Percentiles rank a stretch among this genome's conserved stretches.
Conservation (phyloP, 2,888 invertebrate species). For the Hirtodrosophila trivittata region DNA sequence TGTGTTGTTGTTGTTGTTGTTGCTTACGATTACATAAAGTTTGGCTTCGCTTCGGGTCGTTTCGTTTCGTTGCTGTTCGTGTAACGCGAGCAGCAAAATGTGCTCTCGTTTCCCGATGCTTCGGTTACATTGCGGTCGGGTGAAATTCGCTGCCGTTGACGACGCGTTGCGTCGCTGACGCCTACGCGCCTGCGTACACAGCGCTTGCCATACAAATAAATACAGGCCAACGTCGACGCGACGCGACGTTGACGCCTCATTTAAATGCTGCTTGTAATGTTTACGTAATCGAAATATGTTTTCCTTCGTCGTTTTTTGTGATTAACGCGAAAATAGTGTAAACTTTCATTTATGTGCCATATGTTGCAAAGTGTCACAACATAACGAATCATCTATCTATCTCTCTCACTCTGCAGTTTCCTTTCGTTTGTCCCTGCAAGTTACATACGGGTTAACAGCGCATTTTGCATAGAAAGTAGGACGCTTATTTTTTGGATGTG, state of each 20-base stretch:
- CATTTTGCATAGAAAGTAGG: background rate
- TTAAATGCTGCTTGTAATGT: conserved; percentile 36
- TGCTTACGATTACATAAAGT: conserved; percentile 68
- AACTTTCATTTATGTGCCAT: conserved; percentile 77
- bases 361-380: conserved; percentile 46
- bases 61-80: conserved; percentile 42
- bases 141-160: conserved; percentile 57
- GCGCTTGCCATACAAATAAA: conserved; percentile 43
- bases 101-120: conserved; percentile 66
- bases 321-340: conserved; percentile 47
- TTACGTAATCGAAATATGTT: conserved; percentile 69
- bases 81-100: conserved; percentile 24
- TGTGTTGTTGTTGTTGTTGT: conserved; percentile 33
- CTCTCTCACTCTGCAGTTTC: background rate
- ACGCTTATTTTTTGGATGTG: background rate
- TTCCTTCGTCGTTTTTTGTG: conserved; percentile 62
- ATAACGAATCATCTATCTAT: background rate
- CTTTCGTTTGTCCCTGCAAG: conserved; percentile 8
- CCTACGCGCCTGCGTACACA: conserved; percentile 61
- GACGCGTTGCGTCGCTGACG: conserved; percentile 30
- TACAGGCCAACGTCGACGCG: conserved; percentile 34
- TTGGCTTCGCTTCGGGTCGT: conserved; percentile 19
- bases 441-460: too few relatives aligned
- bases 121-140: conserved; percentile 58
- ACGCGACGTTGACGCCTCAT: conserved; percentile 20